Percentiles rank a stretch among this genome's conserved stretches.
Evolutionary conservation across 1,140 invertebrate genomes (phyloP).

Genomic region (Amyelois transitella): DNA sequence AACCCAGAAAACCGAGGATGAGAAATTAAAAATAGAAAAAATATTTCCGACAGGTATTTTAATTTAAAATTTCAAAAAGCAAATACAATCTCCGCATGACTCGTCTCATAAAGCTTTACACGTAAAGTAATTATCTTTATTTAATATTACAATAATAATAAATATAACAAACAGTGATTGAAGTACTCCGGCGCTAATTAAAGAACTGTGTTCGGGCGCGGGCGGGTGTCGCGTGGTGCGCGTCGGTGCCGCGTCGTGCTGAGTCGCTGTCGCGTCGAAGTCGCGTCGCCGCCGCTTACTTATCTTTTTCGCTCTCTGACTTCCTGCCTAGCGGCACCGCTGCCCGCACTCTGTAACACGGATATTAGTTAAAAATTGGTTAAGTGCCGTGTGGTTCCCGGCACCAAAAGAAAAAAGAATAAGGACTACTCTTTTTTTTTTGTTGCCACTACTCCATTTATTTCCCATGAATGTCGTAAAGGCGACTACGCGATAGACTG

Average conservation of each 20-base stretch:
- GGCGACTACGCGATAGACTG: no score
- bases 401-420: no score
- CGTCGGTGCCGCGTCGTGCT: background rate
- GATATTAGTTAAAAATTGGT: no score
- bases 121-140: slow-evolving; percentile 58
- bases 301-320: slow-evolving; percentile 86
- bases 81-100: slow-evolving; percentile 70
- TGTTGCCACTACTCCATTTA: no score
- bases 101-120: slow-evolving; percentile 73
- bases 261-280: slow-evolving; percentile 1
- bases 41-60: slow-evolving; percentile 63
- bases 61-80: slow-evolving; percentile 73
- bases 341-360: slow-evolving; percentile 85
- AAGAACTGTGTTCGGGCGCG: slow-evolving; percentile 3
- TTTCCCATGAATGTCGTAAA: no score
- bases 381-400: no score
- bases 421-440: no score
- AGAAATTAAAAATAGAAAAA: background rate
- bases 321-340: slow-evolving; percentile 94
- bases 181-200: slow-evolving; percentile 28
- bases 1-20: no score
- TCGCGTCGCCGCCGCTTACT: slow-evolving; percentile 74
- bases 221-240: background rate
- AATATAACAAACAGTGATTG: slow-evolving; percentile 64
- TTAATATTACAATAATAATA: slow-evolving; percentile 60